Evolutionary conservation across 23 tunicate genomes (phyloP), one percentile per base, ranked within the genome.

Genomic region (Botrylloides violaceus): DNA sequence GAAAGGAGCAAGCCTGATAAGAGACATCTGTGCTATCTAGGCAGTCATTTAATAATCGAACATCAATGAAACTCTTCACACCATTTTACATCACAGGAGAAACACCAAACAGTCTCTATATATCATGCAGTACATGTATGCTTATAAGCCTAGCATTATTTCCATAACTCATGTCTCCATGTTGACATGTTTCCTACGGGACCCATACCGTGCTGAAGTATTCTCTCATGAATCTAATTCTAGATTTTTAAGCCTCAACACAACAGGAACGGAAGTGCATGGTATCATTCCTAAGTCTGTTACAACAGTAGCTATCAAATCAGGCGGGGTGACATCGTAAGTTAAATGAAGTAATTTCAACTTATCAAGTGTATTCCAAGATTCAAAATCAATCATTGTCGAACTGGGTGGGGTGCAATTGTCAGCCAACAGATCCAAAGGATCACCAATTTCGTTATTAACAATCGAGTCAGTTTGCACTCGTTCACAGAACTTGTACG

Each of bases 281-380:
- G 97, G 97, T 22, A 90, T 49, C 63, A 50, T 79, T 27, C 97
- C 97, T 32, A 90, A 62, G 35, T 90, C 97, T 6, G 97, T 90
- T 2, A 83, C 90, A 18, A 90, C 90, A 74, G 86, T 83, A 36
- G 92, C 85, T 25, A 90, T 73, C 74, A 80, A 79, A 58, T 90
- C 85, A 25, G 97, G 97, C 2, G 97, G 97, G n/a, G 97, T 90
- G 78, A 90, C 97, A 81, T 90, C 97, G 63, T 90, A 90, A 0
- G 97, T 90, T 29, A 90, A 38, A 56, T 90, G 65, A 12, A 90
- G 74, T 4, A 80, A 78, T 65, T 80, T 87, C 34, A 87, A 71
- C 2, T 70, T 66, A 29, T 87, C 82, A 20, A 62, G 4, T 2
- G 61, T 61, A 37, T 87, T 66, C 75, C 80, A 87, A 3, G 85